These are phyloP conservation scores for Troilus luridus DNA, from an alignment of 2,888 invertebrate species.

Conservation along the genomic window DNA sequence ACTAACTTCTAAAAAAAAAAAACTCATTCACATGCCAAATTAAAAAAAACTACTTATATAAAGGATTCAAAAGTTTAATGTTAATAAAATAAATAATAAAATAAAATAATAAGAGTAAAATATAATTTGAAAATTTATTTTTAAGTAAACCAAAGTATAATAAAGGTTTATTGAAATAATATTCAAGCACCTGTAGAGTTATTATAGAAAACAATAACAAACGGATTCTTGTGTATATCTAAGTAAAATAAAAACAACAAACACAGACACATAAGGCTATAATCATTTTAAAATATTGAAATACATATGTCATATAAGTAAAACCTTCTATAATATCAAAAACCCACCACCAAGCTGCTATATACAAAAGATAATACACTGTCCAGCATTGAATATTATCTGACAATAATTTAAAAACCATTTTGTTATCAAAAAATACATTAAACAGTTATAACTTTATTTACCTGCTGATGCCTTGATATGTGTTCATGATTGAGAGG, in stretches of 20 bases:
- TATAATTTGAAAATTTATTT: not conserved
- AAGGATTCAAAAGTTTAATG: not conserved
- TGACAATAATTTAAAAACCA: not conserved
- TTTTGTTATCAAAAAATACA: not conserved
- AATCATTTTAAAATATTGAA: not conserved
- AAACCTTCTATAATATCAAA: not conserved
- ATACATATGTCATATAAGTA: not conserved
- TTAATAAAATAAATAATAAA: not conserved
- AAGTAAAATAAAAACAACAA: not conserved
- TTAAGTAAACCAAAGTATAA: not conserved
- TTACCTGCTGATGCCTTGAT: conserved; percentile 65
- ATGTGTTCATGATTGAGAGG: conserved; percentile 64
- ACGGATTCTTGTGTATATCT: too few species aligned
- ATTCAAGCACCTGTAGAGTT: not conserved
- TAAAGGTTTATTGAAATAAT: not conserved
- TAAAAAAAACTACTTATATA: not conserved
- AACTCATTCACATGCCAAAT: conserved; percentile 23
- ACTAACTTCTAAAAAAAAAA: conserved; percentile 13
- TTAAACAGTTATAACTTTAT: not conserved
- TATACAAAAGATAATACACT: not conserved
- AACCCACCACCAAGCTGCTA: not conserved
- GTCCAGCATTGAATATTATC: not conserved
- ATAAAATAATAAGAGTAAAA: not conserved
- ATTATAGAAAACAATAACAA: too few species aligned
- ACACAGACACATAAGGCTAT: not conserved